These are phyloP conservation scores for Brenthis hecate DNA, from an alignment of 2,888 invertebrate species.

Conservation along the genomic window DNA sequence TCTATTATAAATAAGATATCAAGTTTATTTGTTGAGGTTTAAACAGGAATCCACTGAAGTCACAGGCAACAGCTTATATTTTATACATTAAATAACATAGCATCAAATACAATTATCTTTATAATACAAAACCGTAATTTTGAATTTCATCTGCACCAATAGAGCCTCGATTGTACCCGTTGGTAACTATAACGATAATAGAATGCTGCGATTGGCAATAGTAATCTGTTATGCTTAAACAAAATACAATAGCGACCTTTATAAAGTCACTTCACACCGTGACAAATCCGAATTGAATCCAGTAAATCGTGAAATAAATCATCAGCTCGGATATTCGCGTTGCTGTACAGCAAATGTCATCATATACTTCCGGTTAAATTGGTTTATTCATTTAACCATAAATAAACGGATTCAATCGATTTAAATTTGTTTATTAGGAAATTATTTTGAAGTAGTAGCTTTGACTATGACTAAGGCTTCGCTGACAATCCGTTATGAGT, in stretches of 20 bases:
- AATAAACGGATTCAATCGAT: conserved; percentile 4
- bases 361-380: conserved; percentile 23
- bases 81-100: background rate
- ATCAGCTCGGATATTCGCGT: conserved; percentile 12
- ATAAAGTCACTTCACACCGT: conserved; percentile 14
- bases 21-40: too few relatives aligned
- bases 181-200: conserved; percentile 7
- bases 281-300: conserved; percentile 21
- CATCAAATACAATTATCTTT: background rate
- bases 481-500: too few relatives aligned
- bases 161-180: background rate
- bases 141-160: background rate
- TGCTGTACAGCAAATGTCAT: conserved; percentile 25
- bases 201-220: background rate
- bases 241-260: conserved; percentile 14
- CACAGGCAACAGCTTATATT: too few relatives aligned
- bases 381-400: conserved; percentile 24
- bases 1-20: too few relatives aligned
- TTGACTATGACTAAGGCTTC: too few relatives aligned
- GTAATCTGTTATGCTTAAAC: background rate
- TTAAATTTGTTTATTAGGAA: conserved; percentile 1
- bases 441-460: background rate
- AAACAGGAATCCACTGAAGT: too few relatives aligned
- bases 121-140: background rate
- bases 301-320: conserved; percentile 22